phyloP scores from a whole-genome alignment of 2,888 invertebrate species.

The Cataglyphis albicans region DNA sequence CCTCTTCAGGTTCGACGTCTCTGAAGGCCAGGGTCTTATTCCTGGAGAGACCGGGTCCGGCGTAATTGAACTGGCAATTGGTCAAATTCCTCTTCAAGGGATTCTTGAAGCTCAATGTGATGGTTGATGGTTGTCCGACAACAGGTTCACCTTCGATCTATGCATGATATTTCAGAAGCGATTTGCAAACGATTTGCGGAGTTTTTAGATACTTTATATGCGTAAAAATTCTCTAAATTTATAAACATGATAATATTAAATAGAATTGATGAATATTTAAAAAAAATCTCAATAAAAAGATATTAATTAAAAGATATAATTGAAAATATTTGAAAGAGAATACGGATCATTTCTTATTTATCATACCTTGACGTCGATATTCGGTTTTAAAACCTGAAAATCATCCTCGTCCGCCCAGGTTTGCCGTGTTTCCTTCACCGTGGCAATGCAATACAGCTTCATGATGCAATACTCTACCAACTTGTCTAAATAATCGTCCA shows the following conservation, averaged over 20 bases:
- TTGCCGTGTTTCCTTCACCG: constrained; percentile 93
- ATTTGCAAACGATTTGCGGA: neutral
- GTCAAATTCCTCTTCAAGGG: constrained; percentile 90
- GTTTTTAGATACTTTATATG: neutral
- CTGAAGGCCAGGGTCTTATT: constrained; percentile 88
- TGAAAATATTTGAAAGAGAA: neutral
- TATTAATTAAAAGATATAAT: neutral
- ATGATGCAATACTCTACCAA: constrained; percentile 93
- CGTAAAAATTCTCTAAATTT: neutral
- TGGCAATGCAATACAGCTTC: constrained; percentile 92
- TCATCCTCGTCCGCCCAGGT: constrained; percentile 94
- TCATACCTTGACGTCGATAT: constrained; percentile 89
- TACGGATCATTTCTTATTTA: neutral
- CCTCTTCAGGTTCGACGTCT: constrained; percentile 87
- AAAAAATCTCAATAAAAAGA: neutral
- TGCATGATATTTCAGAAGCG: constrained; percentile 60
- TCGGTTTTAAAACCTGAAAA: constrained; percentile 92
- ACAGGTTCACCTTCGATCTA: constrained; percentile 89
- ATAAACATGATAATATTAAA: neutral
- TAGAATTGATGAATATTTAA: neutral
- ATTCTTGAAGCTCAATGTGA: constrained; percentile 90
- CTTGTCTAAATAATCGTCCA: constrained; percentile 92
- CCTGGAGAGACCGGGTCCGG: constrained; percentile 90
- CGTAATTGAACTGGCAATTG: constrained; percentile 90
- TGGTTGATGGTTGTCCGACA: constrained; percentile 87